Percentiles rank a stretch among this genome's conserved stretches.
Evolutionary conservation across 1,140 invertebrate species (phyloP).

Genomic region (Pseudachorutes palmiensis): DNA sequence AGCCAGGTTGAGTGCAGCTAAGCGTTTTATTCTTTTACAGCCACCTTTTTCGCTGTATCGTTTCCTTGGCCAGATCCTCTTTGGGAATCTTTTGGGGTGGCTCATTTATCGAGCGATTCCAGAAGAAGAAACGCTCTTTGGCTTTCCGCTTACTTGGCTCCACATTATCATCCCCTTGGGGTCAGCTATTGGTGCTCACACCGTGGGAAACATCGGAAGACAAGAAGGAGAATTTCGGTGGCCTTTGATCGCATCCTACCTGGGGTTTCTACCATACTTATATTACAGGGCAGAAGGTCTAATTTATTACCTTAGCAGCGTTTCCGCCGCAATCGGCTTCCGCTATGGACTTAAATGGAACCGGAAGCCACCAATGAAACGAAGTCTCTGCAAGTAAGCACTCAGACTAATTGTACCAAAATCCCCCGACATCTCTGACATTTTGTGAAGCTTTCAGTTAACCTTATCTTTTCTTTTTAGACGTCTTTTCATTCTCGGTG

Average conservation of each 20-base stretch:
- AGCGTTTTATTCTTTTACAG: conserved; percentile 45
- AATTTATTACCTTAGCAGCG: conserved; percentile 58
- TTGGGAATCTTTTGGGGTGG: conserved; percentile 71
- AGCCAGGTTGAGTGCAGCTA: too few species aligned
- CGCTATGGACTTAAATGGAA: conserved; percentile 71
- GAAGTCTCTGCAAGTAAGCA: conserved; percentile 45
- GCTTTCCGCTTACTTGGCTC: conserved; percentile 59
- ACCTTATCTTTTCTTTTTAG: conserved; percentile 27
- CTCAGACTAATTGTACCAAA: not conserved
- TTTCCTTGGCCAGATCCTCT: conserved; percentile 65
- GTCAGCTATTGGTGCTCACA: conserved; percentile 73
- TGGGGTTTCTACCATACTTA: conserved; percentile 55
- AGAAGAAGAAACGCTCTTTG: conserved; percentile 59
- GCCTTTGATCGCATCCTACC: conserved; percentile 60
- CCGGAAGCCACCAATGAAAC: conserved; percentile 51
- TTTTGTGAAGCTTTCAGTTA: not conserved
- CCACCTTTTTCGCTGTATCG: conserved; percentile 69
- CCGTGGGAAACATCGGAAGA: conserved; percentile 79
- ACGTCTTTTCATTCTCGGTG: conserved; percentile 46
- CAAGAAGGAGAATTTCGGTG: conserved; percentile 61
- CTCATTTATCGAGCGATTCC: conserved; percentile 67
- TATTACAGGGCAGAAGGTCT: conserved; percentile 57
- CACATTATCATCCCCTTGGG: conserved; percentile 62
- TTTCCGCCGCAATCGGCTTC: conserved; percentile 54
- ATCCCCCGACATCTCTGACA: not conserved